A percentile compares a stretch with the other conserved stretches of the same genome.
phyloP scores from a whole-genome alignment of 2,113 vertebrate species.

The Neolamprologus longior region DNA sequence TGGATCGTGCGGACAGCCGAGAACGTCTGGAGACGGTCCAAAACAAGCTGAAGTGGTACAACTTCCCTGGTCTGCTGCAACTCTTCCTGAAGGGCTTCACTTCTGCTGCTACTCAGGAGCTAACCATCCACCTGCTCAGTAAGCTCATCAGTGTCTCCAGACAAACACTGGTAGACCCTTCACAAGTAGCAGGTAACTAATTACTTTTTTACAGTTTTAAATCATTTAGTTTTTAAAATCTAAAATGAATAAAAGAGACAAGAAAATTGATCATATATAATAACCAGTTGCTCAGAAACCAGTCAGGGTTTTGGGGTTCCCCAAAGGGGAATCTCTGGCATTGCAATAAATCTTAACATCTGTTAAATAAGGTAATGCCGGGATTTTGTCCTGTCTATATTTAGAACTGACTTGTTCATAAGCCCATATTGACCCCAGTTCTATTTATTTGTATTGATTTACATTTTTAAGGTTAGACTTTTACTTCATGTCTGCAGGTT shows the following conservation, averaged over 20 bases:
- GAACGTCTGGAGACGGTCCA: constrained; percentile 90
- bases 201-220: neutral
- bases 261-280: neutral
- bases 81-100: constrained; percentile 98
- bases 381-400: neutral
- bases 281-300: neutral
- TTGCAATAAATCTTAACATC: neutral
- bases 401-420: neutral
- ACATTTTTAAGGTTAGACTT: neutral
- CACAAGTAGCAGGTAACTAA: constrained; percentile 83
- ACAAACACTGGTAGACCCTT: constrained; percentile 87
- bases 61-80: constrained; percentile 93
- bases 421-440: neutral
- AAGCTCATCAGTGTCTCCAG: constrained; percentile 91
- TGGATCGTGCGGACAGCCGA: constrained; percentile 88
- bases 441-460: neutral
- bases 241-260: neutral
- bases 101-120: constrained; percentile 92
- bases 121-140: constrained; percentile 95
- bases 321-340: neutral
- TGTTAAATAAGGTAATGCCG: neutral
- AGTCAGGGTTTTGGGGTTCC: neutral
- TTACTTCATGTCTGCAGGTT: constrained; percentile 71
- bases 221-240: neutral
- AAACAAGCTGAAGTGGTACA: constrained; percentile 91